Percentiles rank a stretch among this genome's conserved stretches.
Conservation (phyloP, 1,140 invertebrate species). For the Drosophila punjabiensis region DNA sequence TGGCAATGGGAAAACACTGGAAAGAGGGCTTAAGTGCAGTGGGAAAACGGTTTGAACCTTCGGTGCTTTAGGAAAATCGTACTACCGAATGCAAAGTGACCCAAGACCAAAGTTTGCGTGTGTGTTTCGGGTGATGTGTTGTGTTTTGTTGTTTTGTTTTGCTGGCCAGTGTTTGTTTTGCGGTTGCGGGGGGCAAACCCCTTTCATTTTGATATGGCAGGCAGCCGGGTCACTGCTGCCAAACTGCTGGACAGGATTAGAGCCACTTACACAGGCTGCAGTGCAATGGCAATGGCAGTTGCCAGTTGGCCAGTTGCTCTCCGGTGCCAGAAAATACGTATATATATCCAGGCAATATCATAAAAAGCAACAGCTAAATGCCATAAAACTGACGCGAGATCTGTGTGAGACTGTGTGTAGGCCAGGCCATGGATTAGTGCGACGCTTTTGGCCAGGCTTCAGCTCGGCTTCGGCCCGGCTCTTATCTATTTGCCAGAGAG, state of each 20-base stretch:
- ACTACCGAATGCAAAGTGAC: constrained; percentile 67
- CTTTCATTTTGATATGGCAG: constrained; percentile 77
- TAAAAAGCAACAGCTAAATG: constrained; percentile 69
- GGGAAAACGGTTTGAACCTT: constrained; percentile 31
- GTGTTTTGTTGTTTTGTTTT: constrained; percentile 24
- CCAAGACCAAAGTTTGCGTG: constrained; percentile 37
- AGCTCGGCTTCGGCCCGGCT: constrained; percentile 21
- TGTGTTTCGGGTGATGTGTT: constrained; percentile 30
- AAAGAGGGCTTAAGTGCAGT: constrained; percentile 5
- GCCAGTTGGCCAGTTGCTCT: constrained; percentile 11
- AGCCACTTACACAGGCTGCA: constrained; percentile 60
- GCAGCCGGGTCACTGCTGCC: constrained; percentile 68
- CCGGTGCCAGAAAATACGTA: constrained; percentile 5
- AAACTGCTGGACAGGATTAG: constrained; percentile 76
- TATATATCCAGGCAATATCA: constrained; percentile 48
- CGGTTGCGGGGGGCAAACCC: constrained; percentile 55
- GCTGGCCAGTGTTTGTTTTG: constrained; percentile 57
- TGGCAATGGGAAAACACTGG: constrained; percentile 46
- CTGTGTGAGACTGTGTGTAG: constrained; percentile 29
- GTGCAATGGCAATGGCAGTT: constrained; percentile 18
- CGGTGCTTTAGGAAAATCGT: constrained; percentile 2
- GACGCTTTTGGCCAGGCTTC: constrained; percentile 39
- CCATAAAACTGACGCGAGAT: constrained; percentile 70
- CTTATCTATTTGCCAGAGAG: constrained; percentile 60
- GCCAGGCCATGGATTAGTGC: constrained; percentile 39